These are phyloP conservation scores for Zapus hudsonius DNA, from an alignment of 2,113 vertebrate species.

Conservation along the genomic window DNA sequence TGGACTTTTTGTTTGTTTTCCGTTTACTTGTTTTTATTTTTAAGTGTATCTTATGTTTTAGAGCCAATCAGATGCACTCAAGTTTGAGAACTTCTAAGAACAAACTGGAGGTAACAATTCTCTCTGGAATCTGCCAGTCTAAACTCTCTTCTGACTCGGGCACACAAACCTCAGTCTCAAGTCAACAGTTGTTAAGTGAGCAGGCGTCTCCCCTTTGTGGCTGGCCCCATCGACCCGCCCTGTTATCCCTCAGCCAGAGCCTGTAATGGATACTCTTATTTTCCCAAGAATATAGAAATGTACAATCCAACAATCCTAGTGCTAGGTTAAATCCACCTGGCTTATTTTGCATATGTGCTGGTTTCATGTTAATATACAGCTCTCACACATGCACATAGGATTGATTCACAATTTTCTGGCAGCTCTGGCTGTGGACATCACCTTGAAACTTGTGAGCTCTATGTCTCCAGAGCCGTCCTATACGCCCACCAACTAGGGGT, in stretches of 20 bases:
- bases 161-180: not conserved
- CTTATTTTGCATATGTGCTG: constrained; percentile 16
- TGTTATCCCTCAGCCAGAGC: not conserved
- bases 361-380: constrained; percentile 33
- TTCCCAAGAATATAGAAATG: constrained; percentile 27
- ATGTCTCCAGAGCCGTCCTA: not conserved
- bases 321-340: constrained; percentile 10
- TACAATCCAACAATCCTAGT: constrained; percentile 27
- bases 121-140: constrained; percentile 31
- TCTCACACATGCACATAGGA: not conserved
- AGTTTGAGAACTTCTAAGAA: not conserved
- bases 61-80: not conserved
- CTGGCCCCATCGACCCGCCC: not conserved
- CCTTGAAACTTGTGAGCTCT: constrained; percentile 23
- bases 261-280: not conserved
- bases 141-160: not conserved
- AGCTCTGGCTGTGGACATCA: constrained; percentile 28
- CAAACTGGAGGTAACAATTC: not conserved
- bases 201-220: not conserved
- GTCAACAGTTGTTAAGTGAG: not conserved
- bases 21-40: constrained; percentile 55
- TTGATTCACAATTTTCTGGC: constrained; percentile 31
- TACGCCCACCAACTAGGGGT: not conserved
- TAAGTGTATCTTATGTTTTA: constrained; percentile 12
- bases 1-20: not conserved